These are phyloP conservation scores for Cephalopachus bancanus DNA, from an alignment of 2,797 vertebrate genomes.

Conservation along the genomic window DNA sequence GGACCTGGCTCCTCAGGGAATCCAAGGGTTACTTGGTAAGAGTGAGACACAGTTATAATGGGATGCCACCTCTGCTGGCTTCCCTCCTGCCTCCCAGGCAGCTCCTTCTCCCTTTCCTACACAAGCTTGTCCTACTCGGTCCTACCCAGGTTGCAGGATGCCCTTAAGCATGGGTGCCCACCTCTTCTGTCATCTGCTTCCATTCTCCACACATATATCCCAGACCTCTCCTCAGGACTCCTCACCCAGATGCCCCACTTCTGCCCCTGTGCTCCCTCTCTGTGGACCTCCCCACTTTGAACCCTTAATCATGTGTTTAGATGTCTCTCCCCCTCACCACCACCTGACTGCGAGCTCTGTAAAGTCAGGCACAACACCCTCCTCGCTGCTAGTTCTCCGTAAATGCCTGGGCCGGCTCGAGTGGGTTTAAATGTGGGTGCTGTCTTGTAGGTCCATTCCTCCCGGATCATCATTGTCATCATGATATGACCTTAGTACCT, in stretches of 20 bases:
- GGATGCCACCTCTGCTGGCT: not conserved
- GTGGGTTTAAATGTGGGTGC: not conserved
- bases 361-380: rapidly evolving
- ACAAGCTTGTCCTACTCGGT: not conserved
- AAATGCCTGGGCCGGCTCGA: not conserved
- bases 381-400: not conserved
- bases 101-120: not conserved
- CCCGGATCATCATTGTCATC: not conserved
- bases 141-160: not conserved
- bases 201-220: not conserved
- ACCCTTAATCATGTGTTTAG: not conserved
- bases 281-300: not conserved
- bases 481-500: not conserved
- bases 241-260: not conserved
- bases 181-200: not conserved
- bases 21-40: not conserved
- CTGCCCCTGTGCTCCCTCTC: not conserved
- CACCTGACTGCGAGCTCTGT: not conserved
- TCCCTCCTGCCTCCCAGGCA: not conserved
- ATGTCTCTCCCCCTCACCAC: not conserved
- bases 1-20: too few relatives aligned
- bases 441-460: not conserved
- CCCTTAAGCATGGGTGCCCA: not conserved
- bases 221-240: not conserved
- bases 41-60: not conserved